Evolutionary conservation across 2,113 vertebrate species (phyloP).

Genomic region (Proterorhinus semilunaris): DNA sequence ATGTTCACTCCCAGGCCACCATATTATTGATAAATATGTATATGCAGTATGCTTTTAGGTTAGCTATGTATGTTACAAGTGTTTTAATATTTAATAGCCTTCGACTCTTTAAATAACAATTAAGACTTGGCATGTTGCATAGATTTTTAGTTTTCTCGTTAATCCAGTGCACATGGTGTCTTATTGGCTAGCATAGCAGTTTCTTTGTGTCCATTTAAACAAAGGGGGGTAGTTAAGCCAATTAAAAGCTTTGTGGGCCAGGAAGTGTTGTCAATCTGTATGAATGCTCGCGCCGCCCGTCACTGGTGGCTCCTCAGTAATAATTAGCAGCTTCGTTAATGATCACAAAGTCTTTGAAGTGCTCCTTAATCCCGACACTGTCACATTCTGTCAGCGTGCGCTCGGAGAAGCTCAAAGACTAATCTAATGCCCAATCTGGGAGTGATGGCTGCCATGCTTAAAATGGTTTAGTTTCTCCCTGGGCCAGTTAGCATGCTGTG

Average conservation of each 20-base stretch:
- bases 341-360: constrained; percentile 69
- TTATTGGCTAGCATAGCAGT: not conserved
- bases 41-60: too few species aligned
- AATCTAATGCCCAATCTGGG: constrained; percentile 67
- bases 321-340: constrained; percentile 72
- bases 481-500: constrained; percentile 21
- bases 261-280: constrained; percentile 56
- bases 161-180: not conserved
- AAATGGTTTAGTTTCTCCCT: constrained; percentile 31
- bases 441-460: constrained; percentile 54
- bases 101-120: too few species aligned
- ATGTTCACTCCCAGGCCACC: too few species aligned
- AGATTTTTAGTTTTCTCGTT: not conserved
- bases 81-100: too few species aligned
- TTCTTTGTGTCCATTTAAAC: constrained; percentile 26
- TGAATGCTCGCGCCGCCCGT: constrained; percentile 62
- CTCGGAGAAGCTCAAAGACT: constrained; percentile 59
- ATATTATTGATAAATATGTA: too few species aligned
- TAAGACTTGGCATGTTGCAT: not conserved
- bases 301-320: constrained; percentile 63
- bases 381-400: constrained; percentile 68
- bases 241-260: constrained; percentile 60
- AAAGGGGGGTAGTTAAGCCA: constrained; percentile 56
- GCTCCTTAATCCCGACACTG: constrained; percentile 64
- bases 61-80: too few species aligned